Base-by-base conservation (phyloP, 2,113 vertebrate species). In the Pithys albifrons region DNA sequence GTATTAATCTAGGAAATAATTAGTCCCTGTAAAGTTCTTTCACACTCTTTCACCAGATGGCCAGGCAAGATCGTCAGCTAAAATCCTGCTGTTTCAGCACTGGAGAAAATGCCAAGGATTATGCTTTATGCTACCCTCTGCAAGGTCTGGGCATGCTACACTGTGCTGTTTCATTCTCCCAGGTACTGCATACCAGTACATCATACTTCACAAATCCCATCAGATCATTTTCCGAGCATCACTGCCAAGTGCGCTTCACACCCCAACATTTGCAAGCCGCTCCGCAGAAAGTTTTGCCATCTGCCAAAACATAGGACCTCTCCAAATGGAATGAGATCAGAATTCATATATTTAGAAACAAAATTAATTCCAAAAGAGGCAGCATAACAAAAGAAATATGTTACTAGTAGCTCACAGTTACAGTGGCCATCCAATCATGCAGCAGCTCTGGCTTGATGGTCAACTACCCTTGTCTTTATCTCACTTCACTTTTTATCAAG, bases 31-130 rank as follows among this genome's bases (percentile, higher is more conserved):
- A 93, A 97, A 97, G 80, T 92, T 95, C 90, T 96, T 96, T 91
- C 85, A 45, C 24, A 27, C 70, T 89, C 79, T 95, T 96, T 98
- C 85, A 95, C 95, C 97, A 98, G 97, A 97, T 98, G 97, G 97
- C n/a, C 82, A 46, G 66, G 85, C 33, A 95, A 94, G 89, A 93
- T 35, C 54, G 45, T 98, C 98, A 98, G 97, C 97, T 97, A 93
- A 97, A 98, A 97, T 97, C 90, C 58, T 91, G 96, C 94, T 86
- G 86, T 46, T 95, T 98, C 97, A 98, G 98, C 97, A 95, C 31
- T 19, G 62, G 69, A 91, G 73, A 75, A 97, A 91, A 59, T 90
- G 91, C 95, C 95, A 93, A 74, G 67, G 45, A 93, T 43, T 88
- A 69, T 14, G 57, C 75, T 95, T 96, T 91, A 46, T 92, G 89